phyloP scores from a whole-genome alignment of 2,113 vertebrate genomes.

The Suricata suricatta region DNA sequence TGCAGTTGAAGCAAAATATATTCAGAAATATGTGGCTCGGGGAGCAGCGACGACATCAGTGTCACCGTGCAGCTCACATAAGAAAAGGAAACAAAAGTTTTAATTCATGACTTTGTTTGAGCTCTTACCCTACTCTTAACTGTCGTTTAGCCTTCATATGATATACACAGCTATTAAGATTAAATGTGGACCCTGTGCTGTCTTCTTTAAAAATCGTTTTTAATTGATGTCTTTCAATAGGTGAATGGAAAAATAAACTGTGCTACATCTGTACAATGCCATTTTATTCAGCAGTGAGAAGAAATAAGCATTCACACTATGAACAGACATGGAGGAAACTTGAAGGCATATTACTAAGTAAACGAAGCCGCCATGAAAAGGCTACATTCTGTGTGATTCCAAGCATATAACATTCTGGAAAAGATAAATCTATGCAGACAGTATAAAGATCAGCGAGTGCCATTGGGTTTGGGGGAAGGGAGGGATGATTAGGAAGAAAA shows the following conservation, averaged over 20 bases:
- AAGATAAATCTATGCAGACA: background rate
- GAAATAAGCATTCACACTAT: background rate
- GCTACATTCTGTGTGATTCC: background rate
- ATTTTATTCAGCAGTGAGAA: background rate
- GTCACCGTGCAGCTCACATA: background rate
- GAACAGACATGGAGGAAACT: background rate
- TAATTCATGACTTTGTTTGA: background rate
- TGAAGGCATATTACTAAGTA: background rate
- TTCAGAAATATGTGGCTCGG: background rate
- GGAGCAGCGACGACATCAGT: background rate
- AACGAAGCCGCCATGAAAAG: background rate
- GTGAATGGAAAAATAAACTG: background rate
- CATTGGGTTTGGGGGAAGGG: background rate
- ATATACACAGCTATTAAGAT: background rate
- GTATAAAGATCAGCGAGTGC: background rate
- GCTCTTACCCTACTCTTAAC: background rate
- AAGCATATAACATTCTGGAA: background rate
- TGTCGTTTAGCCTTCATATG: background rate
- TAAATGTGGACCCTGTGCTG: background rate
- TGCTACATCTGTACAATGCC: background rate
- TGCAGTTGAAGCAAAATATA: background rate
- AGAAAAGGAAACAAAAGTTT: constrained; percentile 3
- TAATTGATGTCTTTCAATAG: background rate
- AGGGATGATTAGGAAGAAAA: background rate
- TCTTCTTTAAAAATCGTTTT: background rate